Base-by-base conservation (phyloP, 1,140 invertebrate species). In the Ephestia elutella region DNA sequence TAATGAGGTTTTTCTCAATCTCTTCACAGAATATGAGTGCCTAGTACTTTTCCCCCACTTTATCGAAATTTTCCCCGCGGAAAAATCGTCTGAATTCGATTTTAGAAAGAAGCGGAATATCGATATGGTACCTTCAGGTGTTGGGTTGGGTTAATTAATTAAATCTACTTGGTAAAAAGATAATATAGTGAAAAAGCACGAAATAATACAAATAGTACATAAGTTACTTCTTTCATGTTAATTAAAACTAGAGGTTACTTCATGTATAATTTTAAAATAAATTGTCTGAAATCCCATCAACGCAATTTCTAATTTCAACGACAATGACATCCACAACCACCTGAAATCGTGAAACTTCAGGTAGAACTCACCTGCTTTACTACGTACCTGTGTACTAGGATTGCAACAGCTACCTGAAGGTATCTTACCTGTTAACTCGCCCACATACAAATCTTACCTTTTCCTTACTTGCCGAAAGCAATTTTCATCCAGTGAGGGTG, bases 311-410 rank as follows among this genome's bases (percentile, higher is more conserved):
- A 2, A 25, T 25, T 25, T 25, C 21, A 35, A 5, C 10, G 9
- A 35, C 3, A 35, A 35, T 44, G 38, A 44, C n/a, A 15, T 3
- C 38, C 13, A 44, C 5, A 15, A 5, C n/a, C 54, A 68, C 54
- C 56, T 64, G 63, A 57, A 71, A 59, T 15, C 21, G 18, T 51
- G 53, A 60, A 59, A n/a, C 55, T 71, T 68, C 66, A 73, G 72
- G 70, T 73, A 72, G 60, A 57, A 56, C 59, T 70, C 73, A 85
- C 76, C 80, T 81, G 73, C 72, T 70, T 73, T 64, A 72, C 63
- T 57, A 60, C 64, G 53, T 68, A 83, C 77, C 78, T 78, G 71
- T 55, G 17, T 73, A 85, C 80, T 59, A 80, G 82, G 80, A 68
- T 18, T 53, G 28, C 70, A 85, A 57, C 48, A 72, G 17, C 19